Evolutionary conservation across 2,888 invertebrate genomes (phyloP).

Genomic region (Caenorhabditis sp.): DNA sequence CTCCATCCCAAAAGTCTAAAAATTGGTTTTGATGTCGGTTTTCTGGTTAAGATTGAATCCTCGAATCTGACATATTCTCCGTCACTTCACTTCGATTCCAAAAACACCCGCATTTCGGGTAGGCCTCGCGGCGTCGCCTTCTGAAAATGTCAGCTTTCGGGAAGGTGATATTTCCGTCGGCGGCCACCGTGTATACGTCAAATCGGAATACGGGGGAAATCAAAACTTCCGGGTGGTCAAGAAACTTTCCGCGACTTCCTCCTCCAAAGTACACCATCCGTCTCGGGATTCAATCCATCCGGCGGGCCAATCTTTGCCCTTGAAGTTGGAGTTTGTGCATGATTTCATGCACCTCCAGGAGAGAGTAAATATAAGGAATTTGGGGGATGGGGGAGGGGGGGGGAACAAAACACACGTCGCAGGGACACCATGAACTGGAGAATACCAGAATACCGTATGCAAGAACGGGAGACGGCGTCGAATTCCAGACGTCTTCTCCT

Average conservation of each 20-base stretch:
- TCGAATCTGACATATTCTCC: background rate
- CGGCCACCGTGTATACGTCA: background rate
- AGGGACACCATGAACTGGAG: too few relatives aligned
- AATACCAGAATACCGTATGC: slow-evolving; percentile 11
- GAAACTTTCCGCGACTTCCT: background rate
- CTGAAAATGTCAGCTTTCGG: background rate
- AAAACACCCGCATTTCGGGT: background rate
- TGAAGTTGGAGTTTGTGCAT: background rate
- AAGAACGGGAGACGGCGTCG: slow-evolving; percentile 8
- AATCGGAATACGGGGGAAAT: background rate
- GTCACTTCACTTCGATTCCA: background rate
- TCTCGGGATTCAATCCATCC: too few relatives aligned
- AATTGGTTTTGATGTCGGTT: too few relatives aligned
- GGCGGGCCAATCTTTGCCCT: slow-evolving; percentile 17
- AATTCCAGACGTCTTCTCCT: slow-evolving; percentile 32
- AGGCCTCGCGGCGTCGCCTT: background rate
- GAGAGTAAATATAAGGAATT: slow-evolving; percentile 12
- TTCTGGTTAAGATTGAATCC: too few relatives aligned
- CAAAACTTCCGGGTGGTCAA: too few relatives aligned
- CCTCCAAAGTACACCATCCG: too few relatives aligned
- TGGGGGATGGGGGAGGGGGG: slow-evolving; percentile 1
- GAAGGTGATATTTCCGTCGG: background rate
- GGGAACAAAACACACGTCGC: slow-evolving; percentile 44
- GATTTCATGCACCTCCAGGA: slow-evolving; percentile 6
- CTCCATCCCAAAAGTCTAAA: too few relatives aligned